phyloP scores from a whole-genome alignment of 2,888 invertebrate species.

The Caenorhabditis sp. region DNA sequence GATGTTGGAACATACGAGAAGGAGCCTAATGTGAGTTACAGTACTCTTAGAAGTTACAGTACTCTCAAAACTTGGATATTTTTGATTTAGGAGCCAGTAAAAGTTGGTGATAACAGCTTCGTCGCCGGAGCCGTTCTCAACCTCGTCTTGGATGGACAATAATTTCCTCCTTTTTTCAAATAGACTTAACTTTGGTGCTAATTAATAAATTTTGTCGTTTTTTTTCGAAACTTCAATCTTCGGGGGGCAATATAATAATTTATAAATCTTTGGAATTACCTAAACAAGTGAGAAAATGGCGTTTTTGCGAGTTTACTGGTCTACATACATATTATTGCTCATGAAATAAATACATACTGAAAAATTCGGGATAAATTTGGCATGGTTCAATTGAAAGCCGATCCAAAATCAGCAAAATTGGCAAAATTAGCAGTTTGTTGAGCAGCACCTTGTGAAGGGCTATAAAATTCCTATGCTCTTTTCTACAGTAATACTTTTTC shows the following conservation, averaged over 20 bases:
- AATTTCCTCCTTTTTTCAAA: too few relatives aligned
- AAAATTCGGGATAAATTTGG: not conserved
- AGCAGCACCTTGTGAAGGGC: conserved; percentile 34
- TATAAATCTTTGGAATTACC: not conserved
- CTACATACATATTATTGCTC: not conserved
- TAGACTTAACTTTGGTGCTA: too few relatives aligned
- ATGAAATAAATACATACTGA: not conserved
- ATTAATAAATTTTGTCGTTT: too few relatives aligned
- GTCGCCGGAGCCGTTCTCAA: not conserved
- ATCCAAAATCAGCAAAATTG: conserved; percentile 58
- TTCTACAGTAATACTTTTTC: not conserved
- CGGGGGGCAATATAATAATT: too few relatives aligned
- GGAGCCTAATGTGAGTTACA: conserved; percentile 20
- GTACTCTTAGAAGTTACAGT: not conserved
- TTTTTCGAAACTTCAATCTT: too few relatives aligned
- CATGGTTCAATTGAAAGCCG: conserved; percentile 34
- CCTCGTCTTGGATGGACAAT: not conserved
- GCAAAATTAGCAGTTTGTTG: conserved; percentile 46
- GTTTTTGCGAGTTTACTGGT: not conserved
- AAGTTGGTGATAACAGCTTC: not conserved
- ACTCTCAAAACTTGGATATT: too few relatives aligned
- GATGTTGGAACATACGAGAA: conserved; percentile 28
- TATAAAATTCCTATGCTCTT: conserved; percentile 10
- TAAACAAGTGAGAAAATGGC: not conserved
- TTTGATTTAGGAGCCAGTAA: not conserved